Conservation (phyloP, 2,888 invertebrate species). For the Serripes groenlandicus region DNA sequence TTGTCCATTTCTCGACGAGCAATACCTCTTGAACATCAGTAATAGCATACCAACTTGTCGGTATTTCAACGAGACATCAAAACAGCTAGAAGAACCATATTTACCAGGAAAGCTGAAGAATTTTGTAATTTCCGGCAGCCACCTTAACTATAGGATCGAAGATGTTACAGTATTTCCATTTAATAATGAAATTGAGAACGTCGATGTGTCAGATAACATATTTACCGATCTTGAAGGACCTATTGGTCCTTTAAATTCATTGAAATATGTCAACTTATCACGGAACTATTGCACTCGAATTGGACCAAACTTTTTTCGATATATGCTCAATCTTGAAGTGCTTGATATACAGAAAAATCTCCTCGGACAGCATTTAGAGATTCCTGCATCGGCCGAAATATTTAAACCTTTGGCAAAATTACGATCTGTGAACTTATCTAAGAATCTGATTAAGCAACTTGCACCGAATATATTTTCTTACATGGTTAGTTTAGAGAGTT, state of each 20-base stretch:
- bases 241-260: not conserved
- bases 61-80: not conserved
- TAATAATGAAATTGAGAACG: not conserved
- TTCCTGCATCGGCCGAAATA: not conserved
- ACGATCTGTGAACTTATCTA: slow-evolving; percentile 18
- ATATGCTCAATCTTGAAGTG: not conserved
- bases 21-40: not conserved
- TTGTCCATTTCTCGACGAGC: slow-evolving; percentile 20
- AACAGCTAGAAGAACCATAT: not conserved
- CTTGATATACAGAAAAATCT: slow-evolving; percentile 27
- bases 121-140: not conserved
- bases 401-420: slow-evolving; percentile 26
- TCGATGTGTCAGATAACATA: slow-evolving; percentile 32
- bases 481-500: not conserved
- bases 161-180: not conserved
- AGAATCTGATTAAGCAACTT: slow-evolving; percentile 21
- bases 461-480: slow-evolving; percentile 11
- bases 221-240: slow-evolving; percentile 22
- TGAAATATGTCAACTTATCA: slow-evolving; percentile 28
- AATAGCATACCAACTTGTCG: not conserved
- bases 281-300: slow-evolving; percentile 27
- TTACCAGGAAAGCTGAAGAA: slow-evolving; percentile 8
- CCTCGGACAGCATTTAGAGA: slow-evolving; percentile 23
- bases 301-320: slow-evolving; percentile 14
- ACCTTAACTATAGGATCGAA: not conserved